These are phyloP conservation scores for Sinopyrophorus schimmeli DNA, from an alignment of 2,888 invertebrate genomes.

Conservation along the genomic window DNA sequence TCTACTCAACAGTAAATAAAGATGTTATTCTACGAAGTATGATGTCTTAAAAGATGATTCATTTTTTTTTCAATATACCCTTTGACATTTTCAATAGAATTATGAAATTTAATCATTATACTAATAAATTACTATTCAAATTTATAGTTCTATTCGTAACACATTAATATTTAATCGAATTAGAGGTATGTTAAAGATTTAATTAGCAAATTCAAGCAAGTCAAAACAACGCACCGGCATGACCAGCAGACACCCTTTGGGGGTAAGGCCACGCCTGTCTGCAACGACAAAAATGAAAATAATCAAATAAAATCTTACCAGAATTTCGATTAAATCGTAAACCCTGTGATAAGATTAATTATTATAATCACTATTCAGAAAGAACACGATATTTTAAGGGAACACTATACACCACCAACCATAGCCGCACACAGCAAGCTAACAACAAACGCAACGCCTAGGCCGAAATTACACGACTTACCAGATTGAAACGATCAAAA, in stretches of 20 bases:
- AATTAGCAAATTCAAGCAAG: constrained; percentile 11
- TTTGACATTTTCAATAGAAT: constrained; percentile 4
- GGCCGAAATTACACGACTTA: too few relatives aligned
- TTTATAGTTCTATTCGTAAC: too few relatives aligned
- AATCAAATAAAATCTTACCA: constrained; percentile 3
- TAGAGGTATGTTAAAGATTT: constrained; percentile 1
- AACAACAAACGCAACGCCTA: constrained; percentile 21
- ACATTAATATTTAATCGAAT: too few relatives aligned
- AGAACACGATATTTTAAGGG: constrained; percentile 1
- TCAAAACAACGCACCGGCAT: constrained; percentile 25
- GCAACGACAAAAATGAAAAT: neutral
- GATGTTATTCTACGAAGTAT: neutral
- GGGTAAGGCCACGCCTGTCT: constrained; percentile 17
- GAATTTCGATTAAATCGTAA: constrained; percentile 2
- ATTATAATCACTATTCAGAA: neutral
- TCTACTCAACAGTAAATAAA: too few relatives aligned
- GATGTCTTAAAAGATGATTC: constrained; percentile 5
- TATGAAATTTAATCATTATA: too few relatives aligned
- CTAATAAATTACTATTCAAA: too few relatives aligned
- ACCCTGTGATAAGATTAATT: constrained; percentile 4
- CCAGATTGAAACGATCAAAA: constrained; percentile 6
- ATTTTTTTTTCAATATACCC: constrained; percentile 2
- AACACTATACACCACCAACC: constrained; percentile 9
- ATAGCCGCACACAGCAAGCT: constrained; percentile 16
- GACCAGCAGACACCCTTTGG: constrained; percentile 20